A percentile compares a stretch with the other conserved stretches of the same genome.
Evolutionary conservation across 2,797 vertebrate species (phyloP).

Genomic region (Ataeniobius toweri): DNA sequence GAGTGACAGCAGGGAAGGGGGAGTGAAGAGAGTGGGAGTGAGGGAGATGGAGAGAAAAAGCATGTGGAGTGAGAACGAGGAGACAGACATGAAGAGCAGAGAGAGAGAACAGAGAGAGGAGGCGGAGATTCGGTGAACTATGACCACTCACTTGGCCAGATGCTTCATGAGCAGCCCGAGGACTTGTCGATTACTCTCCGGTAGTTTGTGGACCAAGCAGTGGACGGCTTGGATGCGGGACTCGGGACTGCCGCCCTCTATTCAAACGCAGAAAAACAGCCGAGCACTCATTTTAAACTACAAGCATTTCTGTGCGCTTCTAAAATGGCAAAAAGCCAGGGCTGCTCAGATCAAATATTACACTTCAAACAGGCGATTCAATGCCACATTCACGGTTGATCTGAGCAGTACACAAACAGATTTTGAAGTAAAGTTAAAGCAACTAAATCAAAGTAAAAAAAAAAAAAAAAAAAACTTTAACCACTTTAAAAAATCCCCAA

Average conservation of each 20-base stretch:
- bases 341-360: conserved; percentile 30
- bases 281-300: conserved; percentile 51
- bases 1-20: conserved; percentile 82
- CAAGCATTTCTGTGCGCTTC: conserved; percentile 38
- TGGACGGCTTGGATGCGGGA: conserved; percentile 92
- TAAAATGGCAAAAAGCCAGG: conserved; percentile 47
- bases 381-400: conserved; percentile 18
- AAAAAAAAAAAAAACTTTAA: not conserved
- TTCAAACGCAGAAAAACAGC: conserved; percentile 49
- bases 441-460: not conserved
- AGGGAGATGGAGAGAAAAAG: conserved; percentile 72
- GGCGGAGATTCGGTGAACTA: conserved; percentile 64
- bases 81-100: conserved; percentile 77
- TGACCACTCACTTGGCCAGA: conserved; percentile 92
- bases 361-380: conserved; percentile 36
- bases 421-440: conserved; percentile 3
- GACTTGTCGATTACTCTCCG: conserved; percentile 94
- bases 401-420: not conserved
- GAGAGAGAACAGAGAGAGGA: conserved; percentile 60
- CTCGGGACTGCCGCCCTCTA: conserved; percentile 93
- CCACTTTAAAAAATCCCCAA: conserved; percentile 22
- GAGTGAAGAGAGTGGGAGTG: conserved; percentile 80
- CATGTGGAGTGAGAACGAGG: conserved; percentile 80
- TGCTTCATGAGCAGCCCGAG: conserved; percentile 95
- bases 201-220: conserved; percentile 94